Percentiles rank a stretch among this genome's conserved stretches.
phyloP scores from a whole-genome alignment of 1,140 invertebrate genomes.

The Drosophila orosa region DNA sequence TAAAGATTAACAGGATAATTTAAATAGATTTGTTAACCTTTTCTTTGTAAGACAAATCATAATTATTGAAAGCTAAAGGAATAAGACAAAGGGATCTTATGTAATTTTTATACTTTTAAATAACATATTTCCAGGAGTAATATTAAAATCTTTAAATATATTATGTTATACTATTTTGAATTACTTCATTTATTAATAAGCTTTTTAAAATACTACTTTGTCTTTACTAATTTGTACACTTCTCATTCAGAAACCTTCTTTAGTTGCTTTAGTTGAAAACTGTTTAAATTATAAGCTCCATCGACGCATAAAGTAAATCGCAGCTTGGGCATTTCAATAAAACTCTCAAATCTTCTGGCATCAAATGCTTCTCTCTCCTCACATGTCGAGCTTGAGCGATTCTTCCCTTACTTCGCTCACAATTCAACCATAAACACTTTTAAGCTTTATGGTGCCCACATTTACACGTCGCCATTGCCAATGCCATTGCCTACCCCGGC shows the following conservation, averaged over 20 bases:
- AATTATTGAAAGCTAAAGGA: not conserved
- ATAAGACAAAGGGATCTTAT: not conserved
- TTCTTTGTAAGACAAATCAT: not conserved
- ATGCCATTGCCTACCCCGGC: slow-evolving; percentile 55
- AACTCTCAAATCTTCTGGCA: slow-evolving; percentile 20
- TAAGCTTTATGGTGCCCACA: slow-evolving; percentile 77
- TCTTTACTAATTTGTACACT: not conserved
- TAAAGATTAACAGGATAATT: not conserved
- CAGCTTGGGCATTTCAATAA: slow-evolving; percentile 30
- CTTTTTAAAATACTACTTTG: not conserved
- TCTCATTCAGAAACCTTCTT: not conserved
- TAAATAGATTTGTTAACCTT: not conserved
- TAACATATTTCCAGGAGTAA: too few relatives aligned
- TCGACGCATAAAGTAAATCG: not conserved
- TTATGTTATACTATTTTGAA: too few relatives aligned
- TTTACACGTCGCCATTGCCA: slow-evolving; percentile 73
- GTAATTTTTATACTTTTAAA: not conserved
- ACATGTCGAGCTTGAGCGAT: slow-evolving; percentile 7
- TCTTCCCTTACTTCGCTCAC: slow-evolving; percentile 12
- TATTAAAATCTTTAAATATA: too few relatives aligned
- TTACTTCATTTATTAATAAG: too few relatives aligned
- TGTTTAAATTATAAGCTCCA: not conserved
- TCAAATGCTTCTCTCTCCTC: slow-evolving; percentile 1
- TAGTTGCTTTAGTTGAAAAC: not conserved
- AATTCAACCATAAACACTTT: slow-evolving; percentile 76